phyloP scores from a whole-genome alignment of 2,113 vertebrate species.

The Micromys minutus region DNA sequence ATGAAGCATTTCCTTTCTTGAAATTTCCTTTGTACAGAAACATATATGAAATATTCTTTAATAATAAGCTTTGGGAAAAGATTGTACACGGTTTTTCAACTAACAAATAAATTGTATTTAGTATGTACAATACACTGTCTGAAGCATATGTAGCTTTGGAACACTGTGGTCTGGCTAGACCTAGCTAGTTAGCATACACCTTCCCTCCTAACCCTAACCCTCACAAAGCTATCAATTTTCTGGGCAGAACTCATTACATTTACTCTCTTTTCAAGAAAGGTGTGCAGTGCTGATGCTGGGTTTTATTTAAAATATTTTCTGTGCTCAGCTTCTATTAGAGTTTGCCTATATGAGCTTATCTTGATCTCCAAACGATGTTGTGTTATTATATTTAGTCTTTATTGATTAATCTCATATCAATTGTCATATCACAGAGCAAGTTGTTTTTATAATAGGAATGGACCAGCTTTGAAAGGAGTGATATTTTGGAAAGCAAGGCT shows the following conservation, averaged over 20 bases:
- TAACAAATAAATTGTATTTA: background rate
- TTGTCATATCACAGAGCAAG: background rate
- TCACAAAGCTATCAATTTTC: background rate
- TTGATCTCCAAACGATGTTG: background rate
- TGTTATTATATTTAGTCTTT: background rate
- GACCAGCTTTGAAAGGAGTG: background rate
- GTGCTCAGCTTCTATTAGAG: background rate
- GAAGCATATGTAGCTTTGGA: background rate
- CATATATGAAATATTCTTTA: background rate
- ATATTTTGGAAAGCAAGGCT: constrained; percentile 24
- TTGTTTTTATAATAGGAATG: background rate
- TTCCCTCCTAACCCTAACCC: too few species aligned
- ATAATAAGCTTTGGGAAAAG: background rate
- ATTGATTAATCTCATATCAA: constrained; percentile 17
- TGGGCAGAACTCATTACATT: background rate
- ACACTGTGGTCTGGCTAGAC: background rate
- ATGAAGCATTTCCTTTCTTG: constrained; percentile 12
- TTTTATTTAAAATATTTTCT: background rate
- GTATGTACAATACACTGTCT: background rate
- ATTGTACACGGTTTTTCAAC: background rate
- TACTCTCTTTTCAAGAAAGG: background rate
- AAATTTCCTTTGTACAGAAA: background rate
- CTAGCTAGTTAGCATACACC: background rate
- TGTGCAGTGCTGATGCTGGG: background rate
- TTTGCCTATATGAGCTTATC: background rate